Evolutionary conservation across 2,797 vertebrate genomes (phyloP), one percentile per base, ranked within the genome.

Genomic region (Hapalemur alaotrensis): DNA sequence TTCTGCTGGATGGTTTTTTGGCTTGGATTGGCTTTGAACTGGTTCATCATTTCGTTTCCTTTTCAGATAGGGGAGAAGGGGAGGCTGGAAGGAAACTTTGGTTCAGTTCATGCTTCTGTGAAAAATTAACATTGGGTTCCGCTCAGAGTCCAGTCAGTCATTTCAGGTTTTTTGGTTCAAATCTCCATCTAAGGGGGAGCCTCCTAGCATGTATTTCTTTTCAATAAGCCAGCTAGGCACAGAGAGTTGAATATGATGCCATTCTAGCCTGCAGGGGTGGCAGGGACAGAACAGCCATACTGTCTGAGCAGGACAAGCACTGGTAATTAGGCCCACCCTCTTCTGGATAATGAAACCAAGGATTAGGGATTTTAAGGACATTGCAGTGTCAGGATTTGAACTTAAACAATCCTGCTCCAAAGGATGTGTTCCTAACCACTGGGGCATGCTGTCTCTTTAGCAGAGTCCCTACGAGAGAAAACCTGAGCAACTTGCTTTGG

Each of bases 81-180:
- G 22, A 32, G 35, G 52, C 30, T 35, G 38, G 48, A 41, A 78
- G 81, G 20, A 70, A 89, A 87, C 85, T 91, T 94, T 70, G 93
- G 48, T 83, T 69, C 35, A 86, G 73, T 32, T 89, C 17, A 35
- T 30, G 38, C 78, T 79, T 93, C 86, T 7, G 3, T 91, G 82
- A 88, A 96, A 95, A 94, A 93, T 84, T 43, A 97, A 96, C 65
- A 82, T 1, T 48, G 17, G 22, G 50, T 50, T 73, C 79, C 59
- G 73, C 72, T 80, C 94, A 94, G 91, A 96, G 96, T 95, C 87
- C 95, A 92, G 48, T 22, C 7, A 57, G 52, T 73, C 70, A 23
- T 59, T 87, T 82, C 70, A 46, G 72, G 79, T 96, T 94, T 94
- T 95, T 86, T 30, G n/a, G 54, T 81, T 96, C 35, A 73, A 13